Evolutionary conservation across 1,140 invertebrate species (phyloP).

Genomic region (Diachasmimorpha longicaudata): DNA sequence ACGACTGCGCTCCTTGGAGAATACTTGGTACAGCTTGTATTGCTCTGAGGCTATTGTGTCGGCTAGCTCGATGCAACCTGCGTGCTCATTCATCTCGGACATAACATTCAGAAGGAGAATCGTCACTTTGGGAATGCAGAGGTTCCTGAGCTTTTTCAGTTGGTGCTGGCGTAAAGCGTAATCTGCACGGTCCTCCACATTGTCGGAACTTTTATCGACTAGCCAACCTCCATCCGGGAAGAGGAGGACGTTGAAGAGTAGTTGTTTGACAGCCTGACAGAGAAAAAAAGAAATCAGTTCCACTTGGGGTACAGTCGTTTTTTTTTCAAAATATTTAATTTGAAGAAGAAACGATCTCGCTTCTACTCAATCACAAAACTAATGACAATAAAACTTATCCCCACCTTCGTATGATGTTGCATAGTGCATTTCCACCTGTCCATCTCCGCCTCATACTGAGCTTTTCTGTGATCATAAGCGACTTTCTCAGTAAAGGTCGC

Average conservation of each 20-base stretch:
- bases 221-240: constrained; percentile 93
- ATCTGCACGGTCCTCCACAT: constrained; percentile 56
- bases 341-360: no score
- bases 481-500: constrained; percentile 87
- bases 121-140: constrained; percentile 85
- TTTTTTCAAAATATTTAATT: no score
- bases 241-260: constrained; percentile 86
- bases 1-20: constrained; percentile 75
- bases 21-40: constrained; percentile 79
- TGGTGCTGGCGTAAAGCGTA: constrained; percentile 68
- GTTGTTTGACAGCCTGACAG: constrained; percentile 72
- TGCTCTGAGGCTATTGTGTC: constrained; percentile 81
- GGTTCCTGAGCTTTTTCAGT: constrained; percentile 75
- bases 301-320: no score
- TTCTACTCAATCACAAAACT: neutral
- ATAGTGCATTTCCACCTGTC: constrained; percentile 78
- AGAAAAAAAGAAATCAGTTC: neutral
- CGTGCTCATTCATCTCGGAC: constrained; percentile 74
- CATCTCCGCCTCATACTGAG: constrained; percentile 78
- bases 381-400: neutral
- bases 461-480: constrained; percentile 81
- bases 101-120: constrained; percentile 82
- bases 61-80: constrained; percentile 79
- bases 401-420: constrained; percentile 69
- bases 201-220: constrained; percentile 69